Evolutionary conservation across 2,888 invertebrate genomes (phyloP).

Genomic region (Hoplodrina ambigua): DNA sequence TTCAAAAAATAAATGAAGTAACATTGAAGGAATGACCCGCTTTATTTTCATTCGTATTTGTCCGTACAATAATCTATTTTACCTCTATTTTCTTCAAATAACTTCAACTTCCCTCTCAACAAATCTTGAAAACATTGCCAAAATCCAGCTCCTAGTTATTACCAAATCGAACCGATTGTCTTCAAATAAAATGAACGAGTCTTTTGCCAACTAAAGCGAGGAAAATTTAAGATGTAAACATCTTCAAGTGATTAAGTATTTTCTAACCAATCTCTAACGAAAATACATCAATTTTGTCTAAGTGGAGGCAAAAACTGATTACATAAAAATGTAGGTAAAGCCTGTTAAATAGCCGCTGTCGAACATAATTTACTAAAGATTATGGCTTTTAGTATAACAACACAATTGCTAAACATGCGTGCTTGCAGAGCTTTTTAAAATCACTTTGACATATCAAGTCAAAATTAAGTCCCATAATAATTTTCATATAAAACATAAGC

Average conservation of each 20-base stretch:
- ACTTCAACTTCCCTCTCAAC: slow-evolving; percentile 2
- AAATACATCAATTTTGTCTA: slow-evolving; percentile 8
- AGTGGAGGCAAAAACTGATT: slow-evolving; percentile 1
- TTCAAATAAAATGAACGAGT: slow-evolving; percentile 28
- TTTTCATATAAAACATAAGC: no score
- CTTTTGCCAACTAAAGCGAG: slow-evolving; percentile 20
- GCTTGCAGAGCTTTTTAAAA: no score
- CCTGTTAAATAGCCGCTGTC: neutral
- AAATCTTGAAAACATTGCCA: slow-evolving; percentile 30
- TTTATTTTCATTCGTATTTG: neutral
- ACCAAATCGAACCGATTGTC: slow-evolving; percentile 29
- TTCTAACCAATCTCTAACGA: neutral
- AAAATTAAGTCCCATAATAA: no score
- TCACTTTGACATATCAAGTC: no score
- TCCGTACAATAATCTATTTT: neutral
- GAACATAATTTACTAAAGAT: neutral
- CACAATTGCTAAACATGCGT: no score
- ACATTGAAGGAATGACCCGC: neutral
- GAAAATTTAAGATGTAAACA: slow-evolving; percentile 36
- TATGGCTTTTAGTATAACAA: neutral
- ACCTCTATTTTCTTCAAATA: slow-evolving; percentile 9
- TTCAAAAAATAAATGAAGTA: slow-evolving; percentile 7
- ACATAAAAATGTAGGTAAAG: neutral
- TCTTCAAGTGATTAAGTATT: slow-evolving; percentile 37
- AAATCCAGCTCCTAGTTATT: slow-evolving; percentile 30